Conservation (phyloP, 2,113 vertebrate genomes). For the Sceloporus undulatus region DNA sequence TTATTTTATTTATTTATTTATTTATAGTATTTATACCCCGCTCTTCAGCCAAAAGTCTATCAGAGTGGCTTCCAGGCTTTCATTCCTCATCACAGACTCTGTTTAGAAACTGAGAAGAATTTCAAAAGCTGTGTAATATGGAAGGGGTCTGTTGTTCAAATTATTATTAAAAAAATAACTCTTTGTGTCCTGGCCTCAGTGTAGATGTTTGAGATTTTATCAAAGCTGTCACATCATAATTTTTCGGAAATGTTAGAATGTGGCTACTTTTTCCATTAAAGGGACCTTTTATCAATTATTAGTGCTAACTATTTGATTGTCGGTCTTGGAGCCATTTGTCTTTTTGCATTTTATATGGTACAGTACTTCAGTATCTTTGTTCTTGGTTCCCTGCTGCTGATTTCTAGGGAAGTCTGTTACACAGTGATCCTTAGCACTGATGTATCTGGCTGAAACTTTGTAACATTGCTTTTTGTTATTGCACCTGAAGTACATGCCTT, state of each 20-base stretch:
- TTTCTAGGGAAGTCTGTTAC: not conserved
- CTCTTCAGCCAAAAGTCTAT: too few species aligned
- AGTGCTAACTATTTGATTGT: not conserved
- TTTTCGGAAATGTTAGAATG: not conserved
- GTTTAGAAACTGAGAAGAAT: not conserved
- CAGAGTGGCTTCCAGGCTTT: not conserved
- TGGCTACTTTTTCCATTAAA: not conserved
- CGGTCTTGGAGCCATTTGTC: not conserved
- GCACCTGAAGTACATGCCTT: not conserved
- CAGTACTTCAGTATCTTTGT: not conserved
- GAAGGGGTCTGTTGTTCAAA: not conserved
- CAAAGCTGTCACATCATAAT: not conserved
- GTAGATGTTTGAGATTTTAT: not conserved
- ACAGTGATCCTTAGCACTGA: not conserved
- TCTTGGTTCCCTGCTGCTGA: not conserved
- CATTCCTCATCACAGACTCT: not conserved
- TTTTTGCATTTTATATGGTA: not conserved
- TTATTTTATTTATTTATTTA: too few species aligned
- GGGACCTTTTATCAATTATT: not conserved
- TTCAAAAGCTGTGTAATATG: not conserved
- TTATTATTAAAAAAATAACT: not conserved
- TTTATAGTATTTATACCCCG: too few species aligned
- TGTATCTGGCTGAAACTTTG: constrained; percentile 2
- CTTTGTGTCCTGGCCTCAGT: not conserved
- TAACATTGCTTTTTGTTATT: not conserved